Conservation (phyloP, 2,888 invertebrate genomes). For the Thera obeliscata region DNA sequence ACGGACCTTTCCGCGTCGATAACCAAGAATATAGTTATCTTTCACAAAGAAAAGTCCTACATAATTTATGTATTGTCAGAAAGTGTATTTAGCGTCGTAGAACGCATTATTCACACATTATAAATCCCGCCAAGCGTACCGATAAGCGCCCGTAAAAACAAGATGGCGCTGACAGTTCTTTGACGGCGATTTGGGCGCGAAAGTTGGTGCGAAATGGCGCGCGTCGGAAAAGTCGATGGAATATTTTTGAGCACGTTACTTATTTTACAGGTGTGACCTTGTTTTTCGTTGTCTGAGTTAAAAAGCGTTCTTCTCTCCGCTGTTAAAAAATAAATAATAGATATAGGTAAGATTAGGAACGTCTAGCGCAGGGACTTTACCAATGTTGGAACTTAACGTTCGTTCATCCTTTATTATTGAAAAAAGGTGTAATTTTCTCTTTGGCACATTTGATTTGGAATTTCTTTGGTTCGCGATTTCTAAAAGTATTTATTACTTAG, state of each 20-base stretch:
- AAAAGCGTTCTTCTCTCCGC: no score
- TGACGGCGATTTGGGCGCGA: slow-evolving; percentile 74
- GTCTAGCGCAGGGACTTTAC: no score
- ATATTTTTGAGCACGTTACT: slow-evolving; percentile 7
- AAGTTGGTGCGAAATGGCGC: slow-evolving; percentile 36
- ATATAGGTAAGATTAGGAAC: no score
- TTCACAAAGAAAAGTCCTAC: slow-evolving; percentile 53
- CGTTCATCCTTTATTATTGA: no score
- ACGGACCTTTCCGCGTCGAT: slow-evolving; percentile 72
- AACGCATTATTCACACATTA: slow-evolving; percentile 81
- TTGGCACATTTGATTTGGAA: no score
- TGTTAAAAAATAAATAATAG: no score
- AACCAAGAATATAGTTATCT: slow-evolving; percentile 78
- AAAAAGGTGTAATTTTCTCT: no score
- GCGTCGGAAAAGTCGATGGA: slow-evolving; percentile 2
- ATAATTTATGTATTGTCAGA: slow-evolving; percentile 82
- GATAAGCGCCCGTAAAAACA: slow-evolving; percentile 72
- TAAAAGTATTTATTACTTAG: no score
- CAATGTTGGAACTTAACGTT: no score
- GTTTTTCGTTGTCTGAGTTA: not conserved
- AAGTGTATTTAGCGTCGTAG: slow-evolving; percentile 72
- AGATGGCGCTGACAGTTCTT: slow-evolving; percentile 71
- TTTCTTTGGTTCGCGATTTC: no score
- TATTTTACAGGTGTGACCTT: not conserved
- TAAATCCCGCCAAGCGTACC: slow-evolving; percentile 76